Evolutionary conservation across 1,140 invertebrate species (phyloP).

Genomic region (Mercenaria mercenaria): DNA sequence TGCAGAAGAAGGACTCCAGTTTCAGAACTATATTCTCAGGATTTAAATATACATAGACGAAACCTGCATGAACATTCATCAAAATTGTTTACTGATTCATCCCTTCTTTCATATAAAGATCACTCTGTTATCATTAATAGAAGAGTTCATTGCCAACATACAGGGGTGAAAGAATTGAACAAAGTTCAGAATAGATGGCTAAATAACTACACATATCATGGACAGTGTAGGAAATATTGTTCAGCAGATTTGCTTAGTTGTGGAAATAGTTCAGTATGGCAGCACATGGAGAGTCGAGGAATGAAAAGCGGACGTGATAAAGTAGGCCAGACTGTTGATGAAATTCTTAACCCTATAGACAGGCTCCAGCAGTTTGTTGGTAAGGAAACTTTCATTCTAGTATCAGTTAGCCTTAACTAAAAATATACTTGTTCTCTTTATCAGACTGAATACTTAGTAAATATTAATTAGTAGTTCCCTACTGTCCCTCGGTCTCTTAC

Average conservation of each 20-base stretch:
- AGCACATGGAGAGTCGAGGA: background rate
- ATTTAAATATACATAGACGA: background rate
- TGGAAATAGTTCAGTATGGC: background rate
- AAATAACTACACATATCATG: background rate
- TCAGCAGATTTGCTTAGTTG: background rate
- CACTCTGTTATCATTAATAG: background rate
- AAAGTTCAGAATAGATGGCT: background rate
- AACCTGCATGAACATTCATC: background rate
- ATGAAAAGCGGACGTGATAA: background rate
- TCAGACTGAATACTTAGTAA: too few species aligned
- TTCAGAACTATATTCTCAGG: background rate
- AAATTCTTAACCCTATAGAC: background rate
- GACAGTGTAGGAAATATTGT: background rate
- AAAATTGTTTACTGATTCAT: background rate
- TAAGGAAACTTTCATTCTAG: background rate
- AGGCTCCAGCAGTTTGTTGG: constrained; percentile 23
- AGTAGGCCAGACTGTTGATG: background rate
- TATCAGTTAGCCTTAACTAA: too few species aligned
- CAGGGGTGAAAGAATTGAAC: background rate
- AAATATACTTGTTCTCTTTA: too few species aligned
- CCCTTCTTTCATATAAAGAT: background rate
- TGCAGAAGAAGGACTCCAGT: background rate
- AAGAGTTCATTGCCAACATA: background rate
- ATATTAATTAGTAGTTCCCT: too few species aligned
- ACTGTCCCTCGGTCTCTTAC: too few species aligned